These are phyloP conservation scores for Lasioglossum malachurum DNA, from an alignment of 2,888 invertebrate genomes.

Conservation along the genomic window DNA sequence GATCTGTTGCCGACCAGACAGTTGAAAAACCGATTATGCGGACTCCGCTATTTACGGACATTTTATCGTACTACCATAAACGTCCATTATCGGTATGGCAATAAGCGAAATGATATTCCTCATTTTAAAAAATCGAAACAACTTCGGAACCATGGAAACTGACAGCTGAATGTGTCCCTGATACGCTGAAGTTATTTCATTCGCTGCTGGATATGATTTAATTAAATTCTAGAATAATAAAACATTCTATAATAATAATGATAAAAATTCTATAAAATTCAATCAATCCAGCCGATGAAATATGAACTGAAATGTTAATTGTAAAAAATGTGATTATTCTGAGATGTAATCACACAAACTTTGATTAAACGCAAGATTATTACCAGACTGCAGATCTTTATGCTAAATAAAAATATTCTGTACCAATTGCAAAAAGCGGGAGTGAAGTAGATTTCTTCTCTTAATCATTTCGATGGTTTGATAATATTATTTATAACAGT, in stretches of 20 bases:
- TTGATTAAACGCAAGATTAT: no score
- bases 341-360: no score
- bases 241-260: no score
- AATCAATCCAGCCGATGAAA: no score
- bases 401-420: not conserved
- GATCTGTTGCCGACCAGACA: not conserved
- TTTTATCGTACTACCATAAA: not conserved
- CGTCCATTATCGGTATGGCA: not conserved
- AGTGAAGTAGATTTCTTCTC: not conserved
- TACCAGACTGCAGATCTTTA: not conserved
- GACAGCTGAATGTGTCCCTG: not conserved
- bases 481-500: not conserved
- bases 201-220: not conserved
- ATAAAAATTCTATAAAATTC: no score
- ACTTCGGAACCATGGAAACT: not conserved
- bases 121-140: not conserved
- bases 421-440: not conserved
- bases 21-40: slow-evolving; percentile 7
- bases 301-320: no score
- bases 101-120: not conserved
- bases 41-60: not conserved
- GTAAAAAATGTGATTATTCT: no score
- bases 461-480: not conserved
- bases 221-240: no score
- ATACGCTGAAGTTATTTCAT: not conserved